phyloP scores from a whole-genome alignment of 2,797 vertebrate species.

The Caiman crocodilus region DNA sequence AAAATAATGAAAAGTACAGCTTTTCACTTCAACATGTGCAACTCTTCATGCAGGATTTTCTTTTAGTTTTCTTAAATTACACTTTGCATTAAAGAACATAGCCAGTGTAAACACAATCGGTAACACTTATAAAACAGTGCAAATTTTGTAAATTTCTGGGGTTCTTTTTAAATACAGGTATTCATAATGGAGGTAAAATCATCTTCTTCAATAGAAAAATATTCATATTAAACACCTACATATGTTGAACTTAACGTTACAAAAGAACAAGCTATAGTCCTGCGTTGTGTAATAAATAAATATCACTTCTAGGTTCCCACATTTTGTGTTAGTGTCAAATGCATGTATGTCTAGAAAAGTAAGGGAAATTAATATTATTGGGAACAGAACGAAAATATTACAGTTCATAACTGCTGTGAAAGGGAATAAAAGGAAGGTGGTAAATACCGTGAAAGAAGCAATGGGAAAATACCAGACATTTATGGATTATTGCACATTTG shows the following conservation, averaged over 20 bases:
- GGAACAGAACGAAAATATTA: slow-evolving; percentile 51
- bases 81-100: slow-evolving; percentile 80
- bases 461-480: slow-evolving; percentile 63
- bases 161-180: slow-evolving; percentile 71
- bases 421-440: slow-evolving; percentile 32
- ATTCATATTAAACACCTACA: slow-evolving; percentile 73
- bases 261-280: slow-evolving; percentile 69
- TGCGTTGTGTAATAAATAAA: slow-evolving; percentile 60
- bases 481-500: slow-evolving; percentile 68
- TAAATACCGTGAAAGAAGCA: slow-evolving; percentile 46
- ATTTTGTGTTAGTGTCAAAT: slow-evolving; percentile 62
- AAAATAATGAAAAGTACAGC: slow-evolving; percentile 79
- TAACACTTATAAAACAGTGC: slow-evolving; percentile 79
- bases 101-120: slow-evolving; percentile 80
- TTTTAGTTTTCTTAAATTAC: slow-evolving; percentile 60
- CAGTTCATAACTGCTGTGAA: slow-evolving; percentile 38
- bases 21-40: slow-evolving; percentile 77
- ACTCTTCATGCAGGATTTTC: slow-evolving; percentile 79
- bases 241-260: slow-evolving; percentile 64
- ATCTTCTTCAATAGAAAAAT: slow-evolving; percentile 75
- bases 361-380: slow-evolving; percentile 41
- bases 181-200: slow-evolving; percentile 74
- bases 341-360: slow-evolving; percentile 35
- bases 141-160: slow-evolving; percentile 73
- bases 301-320: slow-evolving; percentile 54